Percentiles rank a stretch among this genome's conserved stretches.
Evolutionary conservation across 2,888 invertebrate species (phyloP).

Genomic region (Parasteatoda lunata): DNA sequence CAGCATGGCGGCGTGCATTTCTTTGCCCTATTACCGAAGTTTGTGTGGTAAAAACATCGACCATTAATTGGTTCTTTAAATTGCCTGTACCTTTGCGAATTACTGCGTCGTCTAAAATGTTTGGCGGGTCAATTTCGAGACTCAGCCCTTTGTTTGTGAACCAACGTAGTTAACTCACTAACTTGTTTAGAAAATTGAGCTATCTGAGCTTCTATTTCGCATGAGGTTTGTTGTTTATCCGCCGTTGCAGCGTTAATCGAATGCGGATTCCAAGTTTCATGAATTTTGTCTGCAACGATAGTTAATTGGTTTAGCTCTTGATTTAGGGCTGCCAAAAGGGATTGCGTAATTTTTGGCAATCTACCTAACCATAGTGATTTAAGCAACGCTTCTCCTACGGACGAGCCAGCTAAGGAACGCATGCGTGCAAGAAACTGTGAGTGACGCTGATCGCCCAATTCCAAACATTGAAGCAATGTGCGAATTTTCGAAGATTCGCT

Average conservation of each 20-base stretch:
- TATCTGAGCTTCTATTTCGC: neutral
- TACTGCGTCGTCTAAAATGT: neutral
- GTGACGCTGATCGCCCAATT: neutral
- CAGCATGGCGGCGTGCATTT: slow-evolving; percentile 8
- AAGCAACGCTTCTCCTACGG: slow-evolving; percentile 8
- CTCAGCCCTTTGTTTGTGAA: neutral
- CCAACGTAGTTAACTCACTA: neutral
- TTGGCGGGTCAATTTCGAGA: neutral
- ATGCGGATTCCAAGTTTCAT: neutral
- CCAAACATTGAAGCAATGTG: neutral
- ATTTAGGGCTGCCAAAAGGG: neutral
- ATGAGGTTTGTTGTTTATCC: no score
- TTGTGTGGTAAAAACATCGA: slow-evolving; percentile 6
- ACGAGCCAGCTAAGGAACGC: neutral
- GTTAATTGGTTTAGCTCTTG: neutral
- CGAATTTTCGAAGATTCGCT: slow-evolving; percentile 3
- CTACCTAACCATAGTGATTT: neutral
- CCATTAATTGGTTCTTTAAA: neutral
- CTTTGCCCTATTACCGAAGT: neutral
- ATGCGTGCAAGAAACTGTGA: slow-evolving; percentile 6
- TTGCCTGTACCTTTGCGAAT: neutral
- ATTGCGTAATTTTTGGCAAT: no score
- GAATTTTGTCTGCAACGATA: slow-evolving; percentile 1
- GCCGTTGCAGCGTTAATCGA: no score
- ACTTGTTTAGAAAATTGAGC: neutral